Conservation (phyloP, 2,888 invertebrate species). For the Megaustenia siamemsis region DNA sequence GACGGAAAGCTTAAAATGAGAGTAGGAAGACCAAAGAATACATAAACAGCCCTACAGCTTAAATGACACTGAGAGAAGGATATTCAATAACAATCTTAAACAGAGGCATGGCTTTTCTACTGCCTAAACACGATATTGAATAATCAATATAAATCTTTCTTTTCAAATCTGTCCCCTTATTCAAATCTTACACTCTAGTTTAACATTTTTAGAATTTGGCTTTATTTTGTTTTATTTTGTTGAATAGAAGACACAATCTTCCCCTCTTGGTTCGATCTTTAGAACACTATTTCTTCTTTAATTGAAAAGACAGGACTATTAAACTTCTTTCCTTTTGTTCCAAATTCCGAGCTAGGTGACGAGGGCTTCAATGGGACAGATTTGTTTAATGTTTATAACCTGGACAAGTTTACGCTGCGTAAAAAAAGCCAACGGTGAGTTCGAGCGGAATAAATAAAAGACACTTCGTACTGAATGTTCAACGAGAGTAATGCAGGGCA, state of each 20-base stretch:
- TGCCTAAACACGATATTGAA: neutral
- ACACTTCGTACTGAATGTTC: neutral
- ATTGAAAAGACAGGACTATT: neutral
- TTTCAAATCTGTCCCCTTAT: neutral
- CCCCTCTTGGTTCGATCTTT: neutral
- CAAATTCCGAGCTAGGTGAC: conserved; percentile 10
- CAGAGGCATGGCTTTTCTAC: neutral
- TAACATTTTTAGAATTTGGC: neutral
- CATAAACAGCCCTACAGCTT: no score
- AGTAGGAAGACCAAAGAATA: no score
- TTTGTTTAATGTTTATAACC: conserved; percentile 35
- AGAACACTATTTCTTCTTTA: neutral
- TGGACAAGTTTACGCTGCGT: conserved; percentile 6
- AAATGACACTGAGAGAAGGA: no score
- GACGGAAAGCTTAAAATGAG: no score
- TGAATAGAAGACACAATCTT: neutral
- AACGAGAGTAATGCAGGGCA: neutral
- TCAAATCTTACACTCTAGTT: neutral
- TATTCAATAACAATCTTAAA: no score
- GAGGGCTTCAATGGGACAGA: conserved; percentile 19
- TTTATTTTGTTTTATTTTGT: neutral
- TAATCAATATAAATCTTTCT: neutral
- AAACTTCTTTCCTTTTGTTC: conserved; percentile 23
- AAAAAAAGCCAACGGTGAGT: conserved; percentile 17
- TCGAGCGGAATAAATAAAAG: conserved; percentile 27